These are phyloP conservation scores for Aporophyla lueneburgensis DNA, from an alignment of 2,888 invertebrate genomes.

Conservation along the genomic window DNA sequence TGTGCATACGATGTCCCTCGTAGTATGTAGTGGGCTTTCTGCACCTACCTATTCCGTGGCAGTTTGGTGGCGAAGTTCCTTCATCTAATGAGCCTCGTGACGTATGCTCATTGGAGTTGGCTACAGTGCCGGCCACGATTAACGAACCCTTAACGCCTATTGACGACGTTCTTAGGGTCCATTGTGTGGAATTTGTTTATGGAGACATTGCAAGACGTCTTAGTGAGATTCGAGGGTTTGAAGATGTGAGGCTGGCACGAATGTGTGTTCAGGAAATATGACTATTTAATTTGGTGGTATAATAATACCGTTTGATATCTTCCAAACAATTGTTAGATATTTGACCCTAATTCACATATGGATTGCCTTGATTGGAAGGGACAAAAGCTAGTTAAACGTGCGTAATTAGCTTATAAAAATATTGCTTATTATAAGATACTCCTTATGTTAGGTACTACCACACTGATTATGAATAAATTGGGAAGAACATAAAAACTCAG, in stretches of 20 bases:
- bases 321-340: not conserved
- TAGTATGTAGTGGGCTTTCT: not conserved
- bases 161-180: conserved; percentile 51
- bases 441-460: too few relatives aligned
- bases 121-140: conserved; percentile 57
- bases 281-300: not conserved
- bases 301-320: too few relatives aligned
- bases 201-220: conserved; percentile 1
- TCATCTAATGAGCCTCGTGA: conserved; percentile 63
- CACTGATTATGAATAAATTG: not conserved
- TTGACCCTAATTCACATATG: not conserved
- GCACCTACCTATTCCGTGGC: not conserved
- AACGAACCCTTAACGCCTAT: conserved; percentile 59
- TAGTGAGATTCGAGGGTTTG: not conserved
- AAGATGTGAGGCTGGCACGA: not conserved
- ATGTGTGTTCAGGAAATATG: not conserved
- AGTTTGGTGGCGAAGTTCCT: conserved; percentile 48
- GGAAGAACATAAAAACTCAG: not conserved
- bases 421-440: not conserved
- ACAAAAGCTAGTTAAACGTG: not conserved
- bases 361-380: not conserved
- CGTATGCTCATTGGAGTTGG: conserved; percentile 66
- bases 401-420: not conserved
- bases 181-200: conserved; percentile 45
- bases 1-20: not conserved